phyloP scores from a whole-genome alignment of 2,113 vertebrate species.

The Mesocricetus auratus region DNA sequence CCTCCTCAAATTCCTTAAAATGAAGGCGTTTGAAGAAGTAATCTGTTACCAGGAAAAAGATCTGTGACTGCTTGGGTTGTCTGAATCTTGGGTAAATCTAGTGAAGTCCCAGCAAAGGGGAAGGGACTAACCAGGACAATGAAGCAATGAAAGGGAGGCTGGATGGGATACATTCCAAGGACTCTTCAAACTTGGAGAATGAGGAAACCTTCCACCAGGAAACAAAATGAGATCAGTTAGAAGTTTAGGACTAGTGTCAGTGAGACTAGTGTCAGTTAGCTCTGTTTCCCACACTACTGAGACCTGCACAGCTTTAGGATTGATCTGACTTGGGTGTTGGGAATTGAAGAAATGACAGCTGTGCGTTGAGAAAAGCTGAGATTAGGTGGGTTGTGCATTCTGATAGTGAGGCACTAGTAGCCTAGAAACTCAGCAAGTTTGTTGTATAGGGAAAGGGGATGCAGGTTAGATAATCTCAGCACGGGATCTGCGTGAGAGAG shows the following conservation, averaged over 20 bases:
- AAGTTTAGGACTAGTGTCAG: not conserved
- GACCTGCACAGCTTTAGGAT: not conserved
- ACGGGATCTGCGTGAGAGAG: not conserved
- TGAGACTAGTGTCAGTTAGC: not conserved
- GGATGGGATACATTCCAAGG: not conserved
- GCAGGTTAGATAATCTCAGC: not conserved
- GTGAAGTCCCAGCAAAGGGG: not conserved
- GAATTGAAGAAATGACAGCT: not conserved
- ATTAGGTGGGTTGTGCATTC: not conserved
- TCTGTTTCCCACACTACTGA: not conserved
- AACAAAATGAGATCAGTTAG: not conserved
- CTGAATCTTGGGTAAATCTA: not conserved
- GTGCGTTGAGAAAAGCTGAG: not conserved
- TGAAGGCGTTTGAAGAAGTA: not conserved
- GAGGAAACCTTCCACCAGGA: not conserved
- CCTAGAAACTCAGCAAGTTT: not conserved
- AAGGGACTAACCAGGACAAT: not conserved
- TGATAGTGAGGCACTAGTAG: not conserved
- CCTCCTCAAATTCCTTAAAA: not conserved
- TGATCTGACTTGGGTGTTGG: not conserved
- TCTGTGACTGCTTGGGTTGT: not conserved
- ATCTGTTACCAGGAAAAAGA: not conserved
- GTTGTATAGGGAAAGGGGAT: not conserved
- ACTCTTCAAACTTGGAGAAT: not conserved
- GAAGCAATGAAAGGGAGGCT: not conserved